Percentiles rank a stretch among this genome's conserved stretches.
Conservation (phyloP, 2,113 vertebrate genomes). For the Gobius niger region DNA sequence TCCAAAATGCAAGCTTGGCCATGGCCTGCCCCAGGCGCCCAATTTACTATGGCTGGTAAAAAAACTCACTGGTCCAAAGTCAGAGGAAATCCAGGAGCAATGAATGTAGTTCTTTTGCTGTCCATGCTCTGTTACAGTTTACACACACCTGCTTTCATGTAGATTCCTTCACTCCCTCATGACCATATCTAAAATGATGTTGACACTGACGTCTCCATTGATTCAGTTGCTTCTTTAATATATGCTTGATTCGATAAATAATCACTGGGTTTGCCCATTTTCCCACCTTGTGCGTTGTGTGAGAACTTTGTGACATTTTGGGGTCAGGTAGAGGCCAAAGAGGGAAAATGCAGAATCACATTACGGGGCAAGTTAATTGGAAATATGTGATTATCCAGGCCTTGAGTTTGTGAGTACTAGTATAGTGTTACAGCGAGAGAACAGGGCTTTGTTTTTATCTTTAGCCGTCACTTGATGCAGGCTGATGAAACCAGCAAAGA, state of each 20-base stretch:
- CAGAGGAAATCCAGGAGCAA: conserved; percentile 56
- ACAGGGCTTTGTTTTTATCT: conserved; percentile 68
- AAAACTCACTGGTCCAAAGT: conserved; percentile 65
- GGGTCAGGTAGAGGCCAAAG: conserved; percentile 26
- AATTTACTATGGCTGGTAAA: conserved; percentile 74
- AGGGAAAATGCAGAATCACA: conserved; percentile 27
- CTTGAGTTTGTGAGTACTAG: conserved; percentile 46
- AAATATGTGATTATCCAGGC: conserved; percentile 30
- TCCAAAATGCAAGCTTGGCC: conserved; percentile 65
- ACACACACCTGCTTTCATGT: conserved; percentile 39
- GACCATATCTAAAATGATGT: neutral
- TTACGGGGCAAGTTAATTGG: conserved; percentile 40
- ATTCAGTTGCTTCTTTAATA: no score
- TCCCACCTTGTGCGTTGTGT: conserved; percentile 19
- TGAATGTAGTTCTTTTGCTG: conserved; percentile 50
- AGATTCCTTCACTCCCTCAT: conserved; percentile 9
- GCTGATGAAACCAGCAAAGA: conserved; percentile 79
- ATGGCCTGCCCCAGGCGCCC: conserved; percentile 65
- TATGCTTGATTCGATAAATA: conserved; percentile 14
- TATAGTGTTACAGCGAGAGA: conserved; percentile 67
- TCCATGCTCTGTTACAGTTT: conserved; percentile 54
- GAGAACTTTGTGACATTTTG: conserved; percentile 21
- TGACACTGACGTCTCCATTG: no score
- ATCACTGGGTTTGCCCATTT: conserved; percentile 6
- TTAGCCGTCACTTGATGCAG: conserved; percentile 70